phyloP scores from a whole-genome alignment of 1,140 invertebrate species.

The Euura saliciscinereae region DNA sequence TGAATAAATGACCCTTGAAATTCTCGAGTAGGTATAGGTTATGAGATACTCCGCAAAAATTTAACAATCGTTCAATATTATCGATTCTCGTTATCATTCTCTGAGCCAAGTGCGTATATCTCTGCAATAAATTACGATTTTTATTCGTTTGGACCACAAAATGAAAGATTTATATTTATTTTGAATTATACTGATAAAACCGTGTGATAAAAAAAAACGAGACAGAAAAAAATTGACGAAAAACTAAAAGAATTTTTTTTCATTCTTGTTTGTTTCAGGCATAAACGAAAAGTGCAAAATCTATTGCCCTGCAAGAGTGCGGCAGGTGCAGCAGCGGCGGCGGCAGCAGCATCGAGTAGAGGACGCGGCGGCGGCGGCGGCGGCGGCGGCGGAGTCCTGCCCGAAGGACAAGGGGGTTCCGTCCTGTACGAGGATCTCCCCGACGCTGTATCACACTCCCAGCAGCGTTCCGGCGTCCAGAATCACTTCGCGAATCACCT shows the following conservation, averaged over 20 bases:
- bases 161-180: no score
- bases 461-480: slow-evolving; percentile 51
- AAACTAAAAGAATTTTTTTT: background rate
- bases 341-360: slow-evolving; percentile 46
- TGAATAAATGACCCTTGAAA: no score
- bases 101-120: no score
- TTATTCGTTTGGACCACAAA: no score
- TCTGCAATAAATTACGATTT: no score
- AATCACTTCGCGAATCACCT: slow-evolving; percentile 49
- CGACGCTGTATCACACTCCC: slow-evolving; percentile 55
- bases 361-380: slow-evolving; percentile 27
- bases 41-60: no score
- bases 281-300: slow-evolving; percentile 75
- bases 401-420: slow-evolving; percentile 51
- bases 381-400: slow-evolving; percentile 38
- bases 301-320: slow-evolving; percentile 73
- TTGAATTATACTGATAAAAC: no score
- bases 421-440: slow-evolving; percentile 71
- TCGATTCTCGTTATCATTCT: no score
- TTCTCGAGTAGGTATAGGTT: no score
- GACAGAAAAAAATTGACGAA: no score
- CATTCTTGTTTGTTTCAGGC: slow-evolving; percentile 61
- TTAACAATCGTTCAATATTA: no score
- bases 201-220: no score
- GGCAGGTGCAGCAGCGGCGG: slow-evolving; percentile 60